phyloP scores from a whole-genome alignment of 2,888 invertebrate genomes.

The Parthenolecanium corni region DNA sequence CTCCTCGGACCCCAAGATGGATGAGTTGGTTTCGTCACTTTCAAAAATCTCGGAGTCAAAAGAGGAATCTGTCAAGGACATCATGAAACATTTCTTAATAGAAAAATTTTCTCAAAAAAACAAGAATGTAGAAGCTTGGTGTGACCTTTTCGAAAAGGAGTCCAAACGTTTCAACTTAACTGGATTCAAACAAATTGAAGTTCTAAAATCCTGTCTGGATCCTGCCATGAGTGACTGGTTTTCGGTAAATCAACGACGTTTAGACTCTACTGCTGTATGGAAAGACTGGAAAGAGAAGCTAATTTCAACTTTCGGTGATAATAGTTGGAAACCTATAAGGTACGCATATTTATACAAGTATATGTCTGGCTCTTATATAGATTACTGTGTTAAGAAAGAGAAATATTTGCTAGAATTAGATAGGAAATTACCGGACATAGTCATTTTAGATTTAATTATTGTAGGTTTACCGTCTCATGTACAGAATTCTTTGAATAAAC shows the following conservation, averaged over 20 bases:
- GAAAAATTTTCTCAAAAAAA: constrained; percentile 12
- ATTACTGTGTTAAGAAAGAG: neutral
- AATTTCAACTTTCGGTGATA: neutral
- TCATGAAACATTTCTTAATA: neutral
- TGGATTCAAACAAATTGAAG: neutral
- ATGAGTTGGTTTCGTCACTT: neutral
- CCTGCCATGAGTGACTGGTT: neutral
- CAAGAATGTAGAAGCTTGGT: neutral
- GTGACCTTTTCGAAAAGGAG: constrained; percentile 1
- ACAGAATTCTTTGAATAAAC: neutral
- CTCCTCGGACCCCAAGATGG: neutral
- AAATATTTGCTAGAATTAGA: neutral
- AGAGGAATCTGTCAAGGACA: neutral
- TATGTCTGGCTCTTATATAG: neutral
- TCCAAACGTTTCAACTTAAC: neutral
- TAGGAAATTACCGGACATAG: neutral
- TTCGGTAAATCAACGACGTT: neutral
- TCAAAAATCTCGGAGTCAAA: neutral
- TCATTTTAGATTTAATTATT: neutral
- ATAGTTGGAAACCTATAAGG: neutral
- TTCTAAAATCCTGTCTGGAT: neutral
- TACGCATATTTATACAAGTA: neutral
- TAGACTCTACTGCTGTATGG: neutral
- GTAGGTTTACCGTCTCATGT: neutral
- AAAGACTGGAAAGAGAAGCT: neutral